Conservation (phyloP, 1,140 invertebrate species). For the Sycobia sp. region DNA sequence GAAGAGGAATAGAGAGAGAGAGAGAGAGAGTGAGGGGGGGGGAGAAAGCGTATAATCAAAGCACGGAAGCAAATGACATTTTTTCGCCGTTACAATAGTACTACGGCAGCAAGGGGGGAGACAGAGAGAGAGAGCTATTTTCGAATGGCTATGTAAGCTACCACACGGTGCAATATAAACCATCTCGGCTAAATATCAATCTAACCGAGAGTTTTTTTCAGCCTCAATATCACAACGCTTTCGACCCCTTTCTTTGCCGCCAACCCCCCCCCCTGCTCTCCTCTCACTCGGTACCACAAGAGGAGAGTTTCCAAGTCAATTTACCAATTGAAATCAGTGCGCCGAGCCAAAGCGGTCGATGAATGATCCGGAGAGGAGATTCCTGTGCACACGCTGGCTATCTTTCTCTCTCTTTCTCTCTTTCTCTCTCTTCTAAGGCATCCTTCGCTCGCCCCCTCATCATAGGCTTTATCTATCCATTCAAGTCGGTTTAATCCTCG, state of each 20-base stretch:
- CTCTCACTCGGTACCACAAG: too few species aligned
- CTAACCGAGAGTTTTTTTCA: slow-evolving; percentile 17
- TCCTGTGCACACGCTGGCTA: neutral
- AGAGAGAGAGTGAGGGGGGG: too few species aligned
- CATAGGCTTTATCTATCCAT: slow-evolving; percentile 52
- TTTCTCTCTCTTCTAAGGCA: too few species aligned
- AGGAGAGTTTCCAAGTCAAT: slow-evolving; percentile 58
- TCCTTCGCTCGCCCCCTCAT: too few species aligned
- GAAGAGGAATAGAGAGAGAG: too few species aligned
- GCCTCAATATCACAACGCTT: slow-evolving; percentile 5
- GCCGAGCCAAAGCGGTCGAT: slow-evolving; percentile 36
- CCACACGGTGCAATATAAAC: neutral
- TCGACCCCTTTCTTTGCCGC: neutral
- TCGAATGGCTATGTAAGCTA: neutral
- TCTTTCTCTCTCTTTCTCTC: too few species aligned
- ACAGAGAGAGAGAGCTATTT: neutral
- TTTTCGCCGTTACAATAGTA: too few species aligned
- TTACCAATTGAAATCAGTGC: slow-evolving; percentile 62
- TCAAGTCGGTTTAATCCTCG: slow-evolving; percentile 35
- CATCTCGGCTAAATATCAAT: slow-evolving; percentile 9
- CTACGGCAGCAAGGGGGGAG: too few species aligned
- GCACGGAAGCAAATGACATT: too few species aligned
- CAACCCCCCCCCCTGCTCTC: neutral
- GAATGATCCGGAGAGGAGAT: slow-evolving; percentile 42
- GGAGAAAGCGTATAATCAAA: too few species aligned